phyloP scores from a whole-genome alignment of 2,888 invertebrate species.

The Hirtodrosophila alboralis region DNA sequence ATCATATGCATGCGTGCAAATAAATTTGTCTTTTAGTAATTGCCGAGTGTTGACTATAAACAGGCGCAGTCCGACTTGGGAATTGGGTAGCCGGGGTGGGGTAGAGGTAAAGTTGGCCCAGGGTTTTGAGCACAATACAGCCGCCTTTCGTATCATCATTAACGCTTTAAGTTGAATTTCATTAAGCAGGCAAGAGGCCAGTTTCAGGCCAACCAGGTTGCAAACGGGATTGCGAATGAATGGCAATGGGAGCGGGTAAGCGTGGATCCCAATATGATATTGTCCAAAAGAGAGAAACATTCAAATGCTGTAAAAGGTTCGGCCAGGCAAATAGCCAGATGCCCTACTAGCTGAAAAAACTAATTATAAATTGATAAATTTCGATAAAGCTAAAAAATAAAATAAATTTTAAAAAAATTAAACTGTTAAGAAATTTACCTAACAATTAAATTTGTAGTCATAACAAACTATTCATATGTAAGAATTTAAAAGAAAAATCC shows the following conservation, averaged over 20 bases:
- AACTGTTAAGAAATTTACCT: too few relatives aligned
- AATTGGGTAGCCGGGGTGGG: neutral
- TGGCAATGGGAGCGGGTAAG: constrained; percentile 8
- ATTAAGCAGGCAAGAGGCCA: constrained; percentile 69
- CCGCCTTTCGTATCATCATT: constrained; percentile 61
- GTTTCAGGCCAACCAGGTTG: constrained; percentile 12
- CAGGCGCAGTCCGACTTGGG: constrained; percentile 53
- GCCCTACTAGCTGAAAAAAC: constrained; percentile 22
- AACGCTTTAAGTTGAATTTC: constrained; percentile 75
- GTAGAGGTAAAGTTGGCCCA: constrained; percentile 4
- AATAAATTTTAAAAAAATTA: too few relatives aligned
- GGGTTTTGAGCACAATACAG: constrained; percentile 3
- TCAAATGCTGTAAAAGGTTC: constrained; percentile 2
- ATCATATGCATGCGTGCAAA: constrained; percentile 80
- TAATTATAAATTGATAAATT: too few relatives aligned
- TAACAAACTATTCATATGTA: too few relatives aligned
- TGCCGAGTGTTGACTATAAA: constrained; percentile 72
- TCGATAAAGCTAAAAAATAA: too few relatives aligned
- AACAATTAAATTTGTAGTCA: too few relatives aligned
- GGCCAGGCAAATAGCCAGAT: constrained; percentile 18
- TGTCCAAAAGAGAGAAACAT: constrained; percentile 13
- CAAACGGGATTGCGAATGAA: constrained; percentile 22
- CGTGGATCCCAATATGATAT: constrained; percentile 27
- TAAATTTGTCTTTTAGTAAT: constrained; percentile 83
- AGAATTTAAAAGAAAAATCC: too few relatives aligned